Evolutionary conservation across 2,113 vertebrate genomes (phyloP), one percentile per base, ranked within the genome.

Genomic region (Myrmophylax atrothorax): DNA sequence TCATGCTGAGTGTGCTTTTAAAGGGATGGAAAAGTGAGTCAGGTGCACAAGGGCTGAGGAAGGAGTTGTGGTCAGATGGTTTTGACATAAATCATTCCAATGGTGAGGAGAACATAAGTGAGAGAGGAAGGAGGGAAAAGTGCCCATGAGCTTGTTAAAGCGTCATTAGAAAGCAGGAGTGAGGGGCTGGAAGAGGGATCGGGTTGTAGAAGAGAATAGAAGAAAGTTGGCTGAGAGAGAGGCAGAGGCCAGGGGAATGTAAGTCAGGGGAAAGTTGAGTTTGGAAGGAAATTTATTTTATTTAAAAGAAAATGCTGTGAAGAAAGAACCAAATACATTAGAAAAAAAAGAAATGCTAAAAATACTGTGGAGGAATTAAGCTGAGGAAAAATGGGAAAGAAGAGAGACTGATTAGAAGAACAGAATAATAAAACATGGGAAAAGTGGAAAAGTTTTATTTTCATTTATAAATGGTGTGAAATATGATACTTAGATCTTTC

Each of bases 1-100:
- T 35, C 9, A 0, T 28, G 16, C 33, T 25, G 33, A 38, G 3
- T 0, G 0, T 74, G 42, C 33, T 79, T 63, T 63, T 35, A 35
- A 50, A 58, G 12, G 49, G 16, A 10, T 63, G 25, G n/a, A 33
- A 47, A 52, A 33, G 22, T 28, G 29, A 26, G 53, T 6, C 33
- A 33, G 33, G 19, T 17, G 28, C 26, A 49, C 14, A 12, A 74
- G 37, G 29, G 17, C 37, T 12, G 28, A 67, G 53, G 37, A 77
- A 29, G 40, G 38, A 26, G 28, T 33, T 0, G 2, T 13, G 14
- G 14, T 70, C 25, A 28, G 23, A 47, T 42, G 15, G 26, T 35
- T 73, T 69, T 75, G 60, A 20, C 37, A 20, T 17, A 68, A 73
- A 68, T 77, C 29, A 35, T 60, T 67, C 17, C 18, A 26, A 59